Evolutionary conservation across 2,888 invertebrate species (phyloP).

Genomic region (Limnephilus auricula): DNA sequence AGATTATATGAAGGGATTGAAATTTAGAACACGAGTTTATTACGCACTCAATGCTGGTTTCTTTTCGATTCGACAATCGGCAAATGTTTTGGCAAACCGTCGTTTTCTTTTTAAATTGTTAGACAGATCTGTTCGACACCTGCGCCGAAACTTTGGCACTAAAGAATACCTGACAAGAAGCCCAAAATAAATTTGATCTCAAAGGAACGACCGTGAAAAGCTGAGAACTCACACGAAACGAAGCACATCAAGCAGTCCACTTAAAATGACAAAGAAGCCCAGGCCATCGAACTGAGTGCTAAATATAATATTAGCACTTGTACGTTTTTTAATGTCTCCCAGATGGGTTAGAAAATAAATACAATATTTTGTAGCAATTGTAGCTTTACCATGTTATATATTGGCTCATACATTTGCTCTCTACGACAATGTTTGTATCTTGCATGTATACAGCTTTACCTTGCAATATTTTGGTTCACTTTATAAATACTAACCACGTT

Average conservation of each 20-base stretch:
- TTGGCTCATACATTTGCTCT: too few species aligned
- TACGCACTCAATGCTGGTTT: background rate
- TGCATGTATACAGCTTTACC: background rate
- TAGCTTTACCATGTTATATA: background rate
- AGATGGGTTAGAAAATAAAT: background rate
- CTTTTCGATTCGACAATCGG: background rate
- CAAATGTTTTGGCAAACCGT: background rate
- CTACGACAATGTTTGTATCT: background rate
- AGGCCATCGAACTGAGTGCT: background rate
- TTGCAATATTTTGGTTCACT: too few species aligned
- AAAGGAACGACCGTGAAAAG: background rate
- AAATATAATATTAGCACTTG: slow-evolving; percentile 2
- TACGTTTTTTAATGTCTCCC: background rate
- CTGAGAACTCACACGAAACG: background rate
- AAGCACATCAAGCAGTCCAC: background rate
- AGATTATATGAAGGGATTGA: background rate
- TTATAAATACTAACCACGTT: too few species aligned
- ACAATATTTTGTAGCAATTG: background rate
- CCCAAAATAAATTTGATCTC: background rate
- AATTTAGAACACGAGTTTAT: background rate
- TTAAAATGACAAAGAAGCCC: background rate
- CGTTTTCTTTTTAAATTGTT: background rate
- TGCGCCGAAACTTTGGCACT: background rate
- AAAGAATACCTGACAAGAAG: background rate
- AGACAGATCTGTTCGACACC: background rate